Conservation (phyloP, 2,888 invertebrate species). For the Latrodectus hesperus region DNA sequence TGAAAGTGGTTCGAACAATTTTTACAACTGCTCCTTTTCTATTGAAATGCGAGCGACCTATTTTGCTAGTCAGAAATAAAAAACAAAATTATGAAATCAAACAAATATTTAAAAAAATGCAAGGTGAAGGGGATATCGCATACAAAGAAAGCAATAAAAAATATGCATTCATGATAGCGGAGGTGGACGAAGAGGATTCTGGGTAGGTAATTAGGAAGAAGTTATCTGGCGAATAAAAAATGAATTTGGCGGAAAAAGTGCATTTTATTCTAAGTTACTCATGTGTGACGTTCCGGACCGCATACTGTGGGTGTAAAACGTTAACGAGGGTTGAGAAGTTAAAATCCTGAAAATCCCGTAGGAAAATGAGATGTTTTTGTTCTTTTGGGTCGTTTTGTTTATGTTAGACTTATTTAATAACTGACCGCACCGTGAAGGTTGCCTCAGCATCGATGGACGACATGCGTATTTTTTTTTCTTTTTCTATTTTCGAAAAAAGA, state of each 20-base stretch:
- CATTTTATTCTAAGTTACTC: constrained; percentile 57
- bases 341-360: constrained; percentile 38
- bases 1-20: constrained; percentile 14
- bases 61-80: neutral
- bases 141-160: neutral
- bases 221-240: constrained; percentile 30
- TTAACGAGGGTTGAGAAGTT: constrained; percentile 56
- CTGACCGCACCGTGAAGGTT: constrained; percentile 1
- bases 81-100: neutral
- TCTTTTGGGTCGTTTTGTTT: constrained; percentile 15
- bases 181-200: constrained; percentile 47
- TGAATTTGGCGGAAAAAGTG: constrained; percentile 61
- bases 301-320: constrained; percentile 52
- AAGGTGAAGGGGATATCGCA: neutral
- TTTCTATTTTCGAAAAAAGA: neutral
- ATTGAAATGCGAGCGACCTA: constrained; percentile 39
- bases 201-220: constrained; percentile 62
- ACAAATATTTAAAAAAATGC: neutral
- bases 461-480: neutral
- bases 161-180: neutral
- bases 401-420: neutral
- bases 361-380: constrained; percentile 38
- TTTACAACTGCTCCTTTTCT: constrained; percentile 29
- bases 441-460: neutral
- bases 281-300: constrained; percentile 49